Conservation (phyloP, 1,140 invertebrate species). For the Drosophila teissieri region DNA sequence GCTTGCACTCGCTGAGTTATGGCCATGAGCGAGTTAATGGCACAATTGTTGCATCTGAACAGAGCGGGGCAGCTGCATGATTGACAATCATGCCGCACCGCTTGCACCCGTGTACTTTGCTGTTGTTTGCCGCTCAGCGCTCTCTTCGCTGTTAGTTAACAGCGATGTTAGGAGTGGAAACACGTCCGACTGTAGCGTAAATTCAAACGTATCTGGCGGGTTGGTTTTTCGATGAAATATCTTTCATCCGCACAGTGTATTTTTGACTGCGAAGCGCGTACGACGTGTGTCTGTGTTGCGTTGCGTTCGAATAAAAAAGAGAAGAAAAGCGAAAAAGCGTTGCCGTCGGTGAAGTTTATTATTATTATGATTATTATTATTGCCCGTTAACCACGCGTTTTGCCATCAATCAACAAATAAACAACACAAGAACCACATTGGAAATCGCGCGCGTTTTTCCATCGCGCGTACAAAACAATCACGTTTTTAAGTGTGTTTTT, state of each 20-base stretch:
- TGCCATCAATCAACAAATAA: conserved; percentile 31
- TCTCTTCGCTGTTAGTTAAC: conserved; percentile 4
- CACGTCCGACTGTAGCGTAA: neutral
- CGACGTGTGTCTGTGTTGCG: conserved; percentile 73
- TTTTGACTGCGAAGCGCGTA: conserved; percentile 84
- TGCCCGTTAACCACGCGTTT: conserved; percentile 34
- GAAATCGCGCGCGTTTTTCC: conserved; percentile 44
- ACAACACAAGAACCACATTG: conserved; percentile 35
- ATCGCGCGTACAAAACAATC: conserved; percentile 15
- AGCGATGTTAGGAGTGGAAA: conserved; percentile 5
- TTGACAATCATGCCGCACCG: conserved; percentile 59
- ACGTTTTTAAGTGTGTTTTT: conserved; percentile 15
- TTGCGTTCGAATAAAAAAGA: conserved; percentile 50
- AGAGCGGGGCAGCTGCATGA: conserved; percentile 62
- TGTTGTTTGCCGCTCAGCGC: conserved; percentile 1
- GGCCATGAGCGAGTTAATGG: conserved; percentile 68
- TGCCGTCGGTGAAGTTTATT: conserved; percentile 66
- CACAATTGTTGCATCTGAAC: conserved; percentile 80
- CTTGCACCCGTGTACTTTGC: neutral
- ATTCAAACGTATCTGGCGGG: neutral
- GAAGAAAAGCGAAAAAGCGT: conserved; percentile 22
- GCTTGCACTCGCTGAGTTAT: conserved; percentile 61
- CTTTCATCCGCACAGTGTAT: conserved; percentile 69
- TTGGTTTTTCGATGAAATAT: conserved; percentile 12
- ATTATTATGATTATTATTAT: conserved; percentile 64